Conservation (phyloP, 2,797 vertebrate genomes). For the Scolopax bukidnonensis region DNA sequence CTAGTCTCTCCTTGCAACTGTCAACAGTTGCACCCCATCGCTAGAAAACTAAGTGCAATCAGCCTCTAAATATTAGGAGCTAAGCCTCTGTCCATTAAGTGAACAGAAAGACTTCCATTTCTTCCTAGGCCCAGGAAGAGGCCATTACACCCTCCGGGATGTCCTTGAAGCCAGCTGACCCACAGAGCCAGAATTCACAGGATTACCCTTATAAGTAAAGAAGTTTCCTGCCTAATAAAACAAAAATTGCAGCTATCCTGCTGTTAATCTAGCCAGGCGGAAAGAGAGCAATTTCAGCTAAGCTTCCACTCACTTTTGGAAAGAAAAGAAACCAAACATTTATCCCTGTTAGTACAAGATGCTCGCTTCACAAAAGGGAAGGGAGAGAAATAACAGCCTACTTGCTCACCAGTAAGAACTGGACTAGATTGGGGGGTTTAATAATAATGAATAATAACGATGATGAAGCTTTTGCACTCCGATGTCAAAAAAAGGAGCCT, state of each 20-base stretch:
- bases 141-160: neutral
- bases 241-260: slow-evolving; percentile 28
- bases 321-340: slow-evolving; percentile 31
- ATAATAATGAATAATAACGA: neutral
- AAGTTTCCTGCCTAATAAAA: slow-evolving; percentile 30
- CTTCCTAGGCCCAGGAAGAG: neutral
- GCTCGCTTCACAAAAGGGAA: neutral
- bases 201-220: neutral
- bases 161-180: neutral
- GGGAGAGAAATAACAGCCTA: neutral
- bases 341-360: neutral
- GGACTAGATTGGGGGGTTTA: neutral
- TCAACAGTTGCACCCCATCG: neutral
- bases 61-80: neutral
- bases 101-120: neutral
- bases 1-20: neutral
- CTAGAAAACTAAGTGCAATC: neutral
- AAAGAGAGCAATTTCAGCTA: slow-evolving; percentile 8
- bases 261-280: neutral
- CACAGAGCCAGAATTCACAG: neutral
- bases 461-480: neutral
- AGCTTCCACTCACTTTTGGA: neutral
- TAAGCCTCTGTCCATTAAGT: neutral
- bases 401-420: neutral
- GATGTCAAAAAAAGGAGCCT: neutral